Evolutionary conservation across 2,888 invertebrate genomes (phyloP).

Genomic region (Watsonalla cultraria): DNA sequence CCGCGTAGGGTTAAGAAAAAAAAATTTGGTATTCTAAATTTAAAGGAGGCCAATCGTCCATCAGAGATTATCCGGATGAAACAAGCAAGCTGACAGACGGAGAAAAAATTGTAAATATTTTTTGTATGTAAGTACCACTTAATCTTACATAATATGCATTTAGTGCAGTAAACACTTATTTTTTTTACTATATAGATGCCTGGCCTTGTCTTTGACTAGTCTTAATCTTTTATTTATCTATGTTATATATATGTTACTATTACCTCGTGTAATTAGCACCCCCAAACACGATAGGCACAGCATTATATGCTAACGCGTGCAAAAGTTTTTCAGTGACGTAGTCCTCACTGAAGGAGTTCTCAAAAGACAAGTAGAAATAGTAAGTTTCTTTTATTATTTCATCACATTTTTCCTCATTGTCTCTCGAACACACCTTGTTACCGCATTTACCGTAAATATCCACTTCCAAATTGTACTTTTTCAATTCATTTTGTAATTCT

Average conservation of each 20-base stretch:
- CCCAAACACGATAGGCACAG: slow-evolving; percentile 82
- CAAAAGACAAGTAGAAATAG: slow-evolving; percentile 50
- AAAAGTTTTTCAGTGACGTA: slow-evolving; percentile 51
- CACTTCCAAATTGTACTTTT: slow-evolving; percentile 25
- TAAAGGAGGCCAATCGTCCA: no score
- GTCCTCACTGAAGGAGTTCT: slow-evolving; percentile 43
- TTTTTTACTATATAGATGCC: no score
- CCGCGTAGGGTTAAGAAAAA: no score
- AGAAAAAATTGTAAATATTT: no score
- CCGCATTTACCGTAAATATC: slow-evolving; percentile 47
- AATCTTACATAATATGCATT: no score
- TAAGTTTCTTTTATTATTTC: slow-evolving; percentile 34
- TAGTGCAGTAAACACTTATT: no score
- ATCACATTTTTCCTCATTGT: slow-evolving; percentile 21
- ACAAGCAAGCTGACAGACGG: no score
- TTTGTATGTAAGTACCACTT: no score
- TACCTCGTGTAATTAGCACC: slow-evolving; percentile 76
- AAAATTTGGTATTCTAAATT: no score
- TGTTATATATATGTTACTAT: slow-evolving; percentile 46
- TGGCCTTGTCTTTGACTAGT: no score
- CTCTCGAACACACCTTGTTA: slow-evolving; percentile 22
- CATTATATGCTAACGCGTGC: slow-evolving; percentile 66
- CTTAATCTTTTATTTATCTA: slow-evolving; percentile 7
- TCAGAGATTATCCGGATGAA: no score
- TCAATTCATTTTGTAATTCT: slow-evolving; percentile 22